These are phyloP conservation scores for Cylloceria caligata DNA, from an alignment of 2,888 invertebrate species.

Conservation along the genomic window DNA sequence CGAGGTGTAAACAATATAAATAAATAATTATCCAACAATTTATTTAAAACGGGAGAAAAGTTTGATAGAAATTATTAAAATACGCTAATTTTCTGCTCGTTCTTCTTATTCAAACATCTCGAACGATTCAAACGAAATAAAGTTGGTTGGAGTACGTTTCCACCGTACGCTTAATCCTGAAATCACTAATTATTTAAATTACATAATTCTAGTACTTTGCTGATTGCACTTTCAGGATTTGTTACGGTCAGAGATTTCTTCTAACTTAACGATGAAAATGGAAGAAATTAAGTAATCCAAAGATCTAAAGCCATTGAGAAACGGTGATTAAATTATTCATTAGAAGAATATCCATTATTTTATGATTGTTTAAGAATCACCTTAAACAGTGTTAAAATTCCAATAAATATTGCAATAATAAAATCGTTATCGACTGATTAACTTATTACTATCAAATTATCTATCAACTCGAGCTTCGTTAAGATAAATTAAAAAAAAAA, in stretches of 20 bases:
- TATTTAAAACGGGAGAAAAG: not conserved
- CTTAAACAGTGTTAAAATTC: not conserved
- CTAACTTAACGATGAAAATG: too few relatives aligned
- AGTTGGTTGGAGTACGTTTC: too few relatives aligned
- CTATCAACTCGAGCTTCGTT: not conserved
- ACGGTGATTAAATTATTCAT: not conserved
- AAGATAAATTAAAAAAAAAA: not conserved
- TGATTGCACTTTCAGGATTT: too few relatives aligned
- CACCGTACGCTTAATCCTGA: too few relatives aligned
- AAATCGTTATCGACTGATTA: not conserved
- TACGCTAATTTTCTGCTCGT: too few relatives aligned
- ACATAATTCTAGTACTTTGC: too few relatives aligned
- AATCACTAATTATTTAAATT: too few relatives aligned
- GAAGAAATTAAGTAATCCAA: too few relatives aligned
- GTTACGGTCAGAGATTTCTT: too few relatives aligned
- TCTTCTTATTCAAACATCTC: too few relatives aligned
- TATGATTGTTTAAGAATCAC: not conserved
- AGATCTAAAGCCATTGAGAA: not conserved
- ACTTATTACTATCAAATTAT: not conserved
- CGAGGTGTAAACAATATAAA: not conserved
- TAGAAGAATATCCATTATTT: not conserved
- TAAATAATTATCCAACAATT: not conserved
- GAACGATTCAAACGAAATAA: too few relatives aligned
- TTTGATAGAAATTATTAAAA: not conserved
- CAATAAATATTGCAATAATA: not conserved